Base-by-base conservation (phyloP, 1,140 invertebrate species). In the Parapsyche elsis region DNA sequence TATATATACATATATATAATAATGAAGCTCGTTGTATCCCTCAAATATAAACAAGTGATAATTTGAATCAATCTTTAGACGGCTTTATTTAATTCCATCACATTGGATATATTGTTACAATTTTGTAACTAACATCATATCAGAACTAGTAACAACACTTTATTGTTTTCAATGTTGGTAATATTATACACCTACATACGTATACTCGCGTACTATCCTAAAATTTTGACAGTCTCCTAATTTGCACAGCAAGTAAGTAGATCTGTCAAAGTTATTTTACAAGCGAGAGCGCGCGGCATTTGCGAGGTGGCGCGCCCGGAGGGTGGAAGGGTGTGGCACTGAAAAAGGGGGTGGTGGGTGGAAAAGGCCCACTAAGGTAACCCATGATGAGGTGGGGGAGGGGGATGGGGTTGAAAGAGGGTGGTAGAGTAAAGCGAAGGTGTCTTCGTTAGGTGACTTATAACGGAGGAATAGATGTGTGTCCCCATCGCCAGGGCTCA, bases 261-360 rank as follows among this genome's bases (percentile, higher is more conserved):
- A 79, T 79, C 78, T 79, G 78, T 79, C 78, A 79, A 79, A 79
- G 78, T 79, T 73, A 73, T 79, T 71, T 79, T 79, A 79, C 78
- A 73, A 79, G 70, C 70, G 78, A 61, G 78, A 79, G 78, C 64
- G 78, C 78, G 67, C 78, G 78, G 70, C 78, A 79, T 79, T 67
- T 79, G 67, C 49, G 78, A 61, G 77, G 74, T 59, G 74, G 74
- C 24, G 24, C 71, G 24, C 10, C 45, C 23, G 16, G 46, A 57
- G 12, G 75, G 75, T n/a, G 44, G 61, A 45, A 70, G 44, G 38
- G 21, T 24, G 64, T 67, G 23, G 64, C 21, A 38, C 30, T 7
- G 30, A 38, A 38, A 38, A 38, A 7, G 30, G 1, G 30, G 30
- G 30, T 38, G 30, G 30, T 7, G 30, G 30, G 30, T 38, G 30